Conservation (phyloP, 1,140 invertebrate genomes). For the Leptinotarsa defecta region DNA sequence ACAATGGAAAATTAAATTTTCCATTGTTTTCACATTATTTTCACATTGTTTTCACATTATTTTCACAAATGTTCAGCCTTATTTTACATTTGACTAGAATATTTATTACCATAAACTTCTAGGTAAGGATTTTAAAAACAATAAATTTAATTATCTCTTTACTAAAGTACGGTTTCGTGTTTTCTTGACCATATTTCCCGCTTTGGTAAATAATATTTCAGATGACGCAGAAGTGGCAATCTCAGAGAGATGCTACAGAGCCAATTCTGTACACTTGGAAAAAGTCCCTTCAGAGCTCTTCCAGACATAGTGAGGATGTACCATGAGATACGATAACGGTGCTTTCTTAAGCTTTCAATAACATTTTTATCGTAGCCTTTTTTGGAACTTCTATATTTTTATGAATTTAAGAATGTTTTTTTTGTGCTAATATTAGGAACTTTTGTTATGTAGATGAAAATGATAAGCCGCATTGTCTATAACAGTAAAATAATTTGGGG, state of each 20-base stretch:
- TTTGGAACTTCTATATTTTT: too few species aligned
- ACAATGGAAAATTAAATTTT: too few species aligned
- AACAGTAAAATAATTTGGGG: too few species aligned
- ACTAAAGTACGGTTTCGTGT: slow-evolving; percentile 2
- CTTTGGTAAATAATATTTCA: slow-evolving; percentile 8
- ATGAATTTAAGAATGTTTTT: too few species aligned
- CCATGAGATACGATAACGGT: neutral
- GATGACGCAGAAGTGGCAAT: neutral
- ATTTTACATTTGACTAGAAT: too few species aligned
- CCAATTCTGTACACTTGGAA: neutral
- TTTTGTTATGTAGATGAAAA: too few species aligned
- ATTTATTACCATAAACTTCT: neutral
- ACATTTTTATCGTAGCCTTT: too few species aligned
- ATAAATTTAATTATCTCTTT: neutral
- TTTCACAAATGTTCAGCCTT: too few species aligned
- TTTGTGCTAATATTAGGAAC: too few species aligned
- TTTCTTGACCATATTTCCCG: neutral
- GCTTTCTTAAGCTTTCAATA: neutral
- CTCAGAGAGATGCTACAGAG: neutral
- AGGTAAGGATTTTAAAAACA: neutral
- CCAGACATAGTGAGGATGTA: slow-evolving; percentile 3
- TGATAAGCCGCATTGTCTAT: too few species aligned
- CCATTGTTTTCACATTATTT: too few species aligned
- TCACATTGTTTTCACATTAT: too few species aligned
- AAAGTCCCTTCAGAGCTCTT: neutral